Evolutionary conservation across 2,797 vertebrate species (phyloP).

Genomic region (Tenualosa ilisha): DNA sequence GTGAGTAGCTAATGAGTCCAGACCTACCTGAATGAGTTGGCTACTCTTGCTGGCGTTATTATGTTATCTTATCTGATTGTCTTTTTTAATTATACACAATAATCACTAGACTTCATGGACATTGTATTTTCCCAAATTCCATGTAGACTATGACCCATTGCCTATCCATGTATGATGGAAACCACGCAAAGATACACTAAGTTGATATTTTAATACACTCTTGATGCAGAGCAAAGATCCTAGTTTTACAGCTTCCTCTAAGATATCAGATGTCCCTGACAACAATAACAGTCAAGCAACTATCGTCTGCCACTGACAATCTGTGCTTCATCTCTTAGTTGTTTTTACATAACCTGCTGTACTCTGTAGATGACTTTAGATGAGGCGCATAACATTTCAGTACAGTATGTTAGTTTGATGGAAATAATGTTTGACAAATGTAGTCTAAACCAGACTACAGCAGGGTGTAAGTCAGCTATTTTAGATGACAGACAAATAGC

Average conservation of each 20-base stretch:
- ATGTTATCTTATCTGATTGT: background rate
- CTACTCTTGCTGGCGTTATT: background rate
- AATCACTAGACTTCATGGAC: background rate
- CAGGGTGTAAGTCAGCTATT: background rate
- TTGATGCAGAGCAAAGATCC: background rate
- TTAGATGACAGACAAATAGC: background rate
- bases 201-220: background rate
- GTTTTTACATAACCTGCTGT: background rate
- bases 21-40: background rate
- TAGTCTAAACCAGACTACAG: background rate
- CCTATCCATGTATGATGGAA: background rate
- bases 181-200: background rate
- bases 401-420: background rate
- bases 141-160: too few species aligned
- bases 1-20: background rate
- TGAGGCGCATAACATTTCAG: background rate
- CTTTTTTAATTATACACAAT: too few species aligned
- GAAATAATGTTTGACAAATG: conserved; percentile 14
- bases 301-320: background rate
- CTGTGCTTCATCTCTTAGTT: background rate
- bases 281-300: background rate
- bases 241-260: background rate
- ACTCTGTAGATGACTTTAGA: background rate
- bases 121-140: background rate
- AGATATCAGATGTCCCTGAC: background rate